Conservation (phyloP, 1,140 invertebrate genomes). For the Saccostrea cuccullata region DNA sequence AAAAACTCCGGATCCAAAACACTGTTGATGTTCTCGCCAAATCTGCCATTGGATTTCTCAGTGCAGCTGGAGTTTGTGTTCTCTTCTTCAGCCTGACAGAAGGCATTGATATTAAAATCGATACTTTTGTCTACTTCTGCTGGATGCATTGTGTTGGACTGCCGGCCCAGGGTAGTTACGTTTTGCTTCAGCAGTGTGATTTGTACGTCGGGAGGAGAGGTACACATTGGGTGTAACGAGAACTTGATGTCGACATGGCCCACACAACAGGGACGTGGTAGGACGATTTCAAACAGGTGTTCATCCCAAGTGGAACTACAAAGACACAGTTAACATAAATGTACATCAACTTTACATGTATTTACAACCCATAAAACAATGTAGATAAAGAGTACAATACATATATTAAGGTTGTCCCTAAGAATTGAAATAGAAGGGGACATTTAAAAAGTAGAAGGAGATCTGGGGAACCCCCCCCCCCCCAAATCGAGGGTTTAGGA, state of each 20-base stretch:
- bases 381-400: no score
- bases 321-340: conserved; percentile 27
- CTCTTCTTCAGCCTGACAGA: neutral
- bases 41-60: conserved; percentile 38
- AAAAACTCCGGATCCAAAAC: conserved; percentile 88
- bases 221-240: conserved; percentile 86
- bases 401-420: no score
- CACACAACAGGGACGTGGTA: conserved; percentile 86
- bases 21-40: conserved; percentile 81
- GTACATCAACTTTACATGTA: neutral
- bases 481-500: no score
- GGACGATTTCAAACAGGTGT: conserved; percentile 92
- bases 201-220: conserved; percentile 82
- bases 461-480: no score
- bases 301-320: conserved; percentile 91
- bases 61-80: conserved; percentile 22
- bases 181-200: conserved; percentile 92
- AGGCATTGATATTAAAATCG: conserved; percentile 58
- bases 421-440: no score
- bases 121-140: conserved; percentile 62
- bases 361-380: neutral
- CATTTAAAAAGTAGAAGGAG: no score
- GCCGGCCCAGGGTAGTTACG: conserved; percentile 70
- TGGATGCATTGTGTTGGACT: conserved; percentile 33
- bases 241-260: conserved; percentile 94